phyloP scores from a whole-genome alignment of 2,888 invertebrate genomes.

The Keiferia lycopersicella region DNA sequence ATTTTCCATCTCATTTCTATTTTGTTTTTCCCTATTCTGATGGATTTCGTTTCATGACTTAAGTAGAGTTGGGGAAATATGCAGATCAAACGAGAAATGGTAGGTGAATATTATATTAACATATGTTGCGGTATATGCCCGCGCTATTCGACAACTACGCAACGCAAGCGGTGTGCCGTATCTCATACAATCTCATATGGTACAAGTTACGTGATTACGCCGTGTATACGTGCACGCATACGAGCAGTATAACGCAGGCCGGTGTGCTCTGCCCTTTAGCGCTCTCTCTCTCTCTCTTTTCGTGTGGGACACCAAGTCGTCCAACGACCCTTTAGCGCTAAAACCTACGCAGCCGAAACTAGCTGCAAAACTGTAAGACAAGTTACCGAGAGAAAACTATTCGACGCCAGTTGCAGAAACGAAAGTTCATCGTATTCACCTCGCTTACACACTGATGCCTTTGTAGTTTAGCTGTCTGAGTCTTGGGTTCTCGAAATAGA shows the following conservation, averaged over 20 bases:
- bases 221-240: too few species aligned
- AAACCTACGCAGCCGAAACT: background rate
- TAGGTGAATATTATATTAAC: background rate
- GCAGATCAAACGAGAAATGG: background rate
- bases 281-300: too few species aligned
- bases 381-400: slow-evolving; percentile 3
- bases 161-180: too few species aligned
- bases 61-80: background rate
- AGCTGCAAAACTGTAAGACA: background rate
- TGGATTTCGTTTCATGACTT: background rate
- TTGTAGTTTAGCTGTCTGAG: too few species aligned
- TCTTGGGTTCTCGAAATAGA: too few species aligned
- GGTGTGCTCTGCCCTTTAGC: too few species aligned
- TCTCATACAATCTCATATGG: too few species aligned
- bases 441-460: background rate
- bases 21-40: slow-evolving; percentile 18
- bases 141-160: background rate
- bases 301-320: too few species aligned
- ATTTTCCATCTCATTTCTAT: slow-evolving; percentile 27
- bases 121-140: too few species aligned
- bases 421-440: slow-evolving; percentile 14
- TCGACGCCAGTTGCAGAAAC: slow-evolving; percentile 18
- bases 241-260: too few species aligned
- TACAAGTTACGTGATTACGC: too few species aligned
- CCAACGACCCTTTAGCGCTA: too few species aligned